Base-by-base conservation (phyloP, 1,140 invertebrate species). In the Drosophila quadrilineata region DNA sequence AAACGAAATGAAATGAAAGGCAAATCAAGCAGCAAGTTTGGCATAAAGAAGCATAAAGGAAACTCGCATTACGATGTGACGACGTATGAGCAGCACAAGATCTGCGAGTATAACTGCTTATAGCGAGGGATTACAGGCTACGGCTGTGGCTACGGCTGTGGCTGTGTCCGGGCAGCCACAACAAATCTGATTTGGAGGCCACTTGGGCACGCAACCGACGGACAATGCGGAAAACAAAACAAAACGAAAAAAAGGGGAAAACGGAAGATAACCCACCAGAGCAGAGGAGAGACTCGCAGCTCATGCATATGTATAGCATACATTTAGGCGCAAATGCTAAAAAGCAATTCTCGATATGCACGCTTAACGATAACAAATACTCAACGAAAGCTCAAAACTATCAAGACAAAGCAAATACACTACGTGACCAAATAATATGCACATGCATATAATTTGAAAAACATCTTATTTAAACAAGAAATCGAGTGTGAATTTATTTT, bases 131-230 rank as follows among this genome's bases (percentile, higher is more conserved):
- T 85, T 85, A 77, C 79, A 68, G 70, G 66, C 74, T n/a, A n/a
- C n/a, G n/a, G n/a, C n/a, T n/a, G n/a, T n/a, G n/a, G n/a, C n/a
- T n/a, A n/a, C n/a, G n/a, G n/a, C n/a, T n/a, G n/a, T n/a, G n/a
- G n/a, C n/a, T n/a, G n/a, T n/a, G n/a, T n/a, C n/a, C n/a, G n/a
- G 70, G 60, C 70, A 19, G 43, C 48, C 22, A 31, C 41, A 52
- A 31, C 49, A 67, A 71, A 84, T 84, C 77, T 67, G 48, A 41
- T 53, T 54, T 49, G 29, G 57, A 33, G 65, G 79, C 73, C 73
- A 74, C 79, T 84, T 77, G 70, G 70, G 73, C 74, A 84, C 77
- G 77, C 79, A 85, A 65, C 52, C n/a, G 54, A 31, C 49, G 59
- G 58, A 41, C 72, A 64, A 41, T 65, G 68, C 73, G 77, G 77